These are phyloP conservation scores for Mya arenaria DNA, from an alignment of 1,140 invertebrate species.

Conservation along the genomic window DNA sequence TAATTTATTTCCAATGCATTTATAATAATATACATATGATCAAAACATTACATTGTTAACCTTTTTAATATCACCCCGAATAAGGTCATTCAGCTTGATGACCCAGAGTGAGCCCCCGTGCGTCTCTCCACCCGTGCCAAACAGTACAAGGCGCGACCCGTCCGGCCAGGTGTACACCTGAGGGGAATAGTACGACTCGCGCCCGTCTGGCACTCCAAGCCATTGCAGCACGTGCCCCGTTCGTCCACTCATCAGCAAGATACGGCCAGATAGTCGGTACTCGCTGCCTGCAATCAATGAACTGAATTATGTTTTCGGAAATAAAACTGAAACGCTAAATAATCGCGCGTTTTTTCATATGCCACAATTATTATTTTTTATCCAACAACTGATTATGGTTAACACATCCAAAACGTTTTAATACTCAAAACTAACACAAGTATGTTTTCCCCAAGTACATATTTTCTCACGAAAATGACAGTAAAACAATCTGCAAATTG, in stretches of 20 bases:
- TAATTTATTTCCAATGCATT: too few species aligned
- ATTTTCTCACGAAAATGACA: too few species aligned
- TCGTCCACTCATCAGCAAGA: conserved; percentile 88
- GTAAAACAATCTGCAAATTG: too few species aligned
- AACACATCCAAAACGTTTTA: too few species aligned
- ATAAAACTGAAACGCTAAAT: too few species aligned
- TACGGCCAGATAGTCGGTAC: conserved; percentile 82
- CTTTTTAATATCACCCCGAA: conserved; percentile 83
- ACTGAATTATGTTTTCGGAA: not conserved
- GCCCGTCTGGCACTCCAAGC: conserved; percentile 85
- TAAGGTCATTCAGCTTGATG: conserved; percentile 84
- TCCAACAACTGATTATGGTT: too few species aligned
- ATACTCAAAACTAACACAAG: too few species aligned
- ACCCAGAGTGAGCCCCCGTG: conserved; percentile 87
- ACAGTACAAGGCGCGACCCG: conserved; percentile 84
- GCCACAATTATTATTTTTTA: too few species aligned
- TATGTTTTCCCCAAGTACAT: too few species aligned
- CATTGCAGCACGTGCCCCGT: conserved; percentile 86
- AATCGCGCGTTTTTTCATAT: too few species aligned
- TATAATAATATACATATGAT: too few species aligned
- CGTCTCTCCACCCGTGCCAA: conserved; percentile 89
- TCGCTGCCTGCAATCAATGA: conserved; percentile 65
- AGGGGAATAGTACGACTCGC: conserved; percentile 89
- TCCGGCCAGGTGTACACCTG: conserved; percentile 66
- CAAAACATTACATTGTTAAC: too few species aligned